These are phyloP conservation scores for Asobara japonica DNA, from an alignment of 1,140 invertebrate species.

Conservation along the genomic window DNA sequence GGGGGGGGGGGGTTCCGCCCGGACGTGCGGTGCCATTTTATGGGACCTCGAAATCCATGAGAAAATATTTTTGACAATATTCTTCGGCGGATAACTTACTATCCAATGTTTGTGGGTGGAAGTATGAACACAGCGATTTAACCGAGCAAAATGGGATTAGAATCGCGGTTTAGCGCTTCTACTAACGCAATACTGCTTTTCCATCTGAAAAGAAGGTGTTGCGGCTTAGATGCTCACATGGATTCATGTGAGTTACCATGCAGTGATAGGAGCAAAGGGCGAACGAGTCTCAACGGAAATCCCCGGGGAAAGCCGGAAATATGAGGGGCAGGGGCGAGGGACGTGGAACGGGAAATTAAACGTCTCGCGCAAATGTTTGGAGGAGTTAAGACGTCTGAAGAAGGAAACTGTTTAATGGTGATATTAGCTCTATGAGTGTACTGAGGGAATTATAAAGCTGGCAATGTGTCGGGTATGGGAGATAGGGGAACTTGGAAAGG, in stretches of 20 bases:
- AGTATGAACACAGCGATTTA: no score
- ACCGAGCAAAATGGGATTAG: no score
- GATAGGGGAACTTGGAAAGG: neutral
- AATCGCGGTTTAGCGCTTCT: no score
- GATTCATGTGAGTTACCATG: neutral
- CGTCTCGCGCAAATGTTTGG: constrained; percentile 1
- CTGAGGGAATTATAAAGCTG: neutral
- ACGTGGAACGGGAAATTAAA: constrained; percentile 11
- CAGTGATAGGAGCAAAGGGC: neutral
- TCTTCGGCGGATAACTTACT: no score
- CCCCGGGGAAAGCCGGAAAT: neutral
- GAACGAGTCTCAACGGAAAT: neutral
- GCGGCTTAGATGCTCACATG: no score
- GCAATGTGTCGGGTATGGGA: neutral
- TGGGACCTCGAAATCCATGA: no score
- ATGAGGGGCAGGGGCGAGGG: neutral
- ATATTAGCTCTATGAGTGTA: neutral
- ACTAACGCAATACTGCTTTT: no score
- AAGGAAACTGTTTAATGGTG: constrained; percentile 9
- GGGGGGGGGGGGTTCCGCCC: no score
- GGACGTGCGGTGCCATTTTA: no score
- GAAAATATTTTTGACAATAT: no score
- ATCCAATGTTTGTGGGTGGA: no score
- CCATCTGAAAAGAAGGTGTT: no score
- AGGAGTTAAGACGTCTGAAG: neutral